Conservation (phyloP, 1,140 invertebrate species). For the Brachionus plicatilis region DNA sequence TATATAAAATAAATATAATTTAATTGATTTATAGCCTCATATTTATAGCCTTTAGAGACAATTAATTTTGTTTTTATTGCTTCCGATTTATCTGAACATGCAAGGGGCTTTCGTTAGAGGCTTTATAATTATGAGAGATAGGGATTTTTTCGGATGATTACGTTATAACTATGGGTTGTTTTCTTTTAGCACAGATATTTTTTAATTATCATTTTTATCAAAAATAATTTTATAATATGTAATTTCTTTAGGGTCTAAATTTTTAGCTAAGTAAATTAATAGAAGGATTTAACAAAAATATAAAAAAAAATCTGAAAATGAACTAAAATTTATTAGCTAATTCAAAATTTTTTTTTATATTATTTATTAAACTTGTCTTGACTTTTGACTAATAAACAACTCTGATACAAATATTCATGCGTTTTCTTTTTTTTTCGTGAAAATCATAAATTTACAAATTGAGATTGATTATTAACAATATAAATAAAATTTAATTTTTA, state of each 20-base stretch:
- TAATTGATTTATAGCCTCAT: no score
- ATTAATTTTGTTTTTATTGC: slow-evolving; percentile 22
- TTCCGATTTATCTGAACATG: slow-evolving; percentile 12
- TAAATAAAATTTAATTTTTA: background rate
- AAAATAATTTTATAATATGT: background rate
- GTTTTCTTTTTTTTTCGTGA: no score
- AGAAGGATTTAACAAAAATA: background rate
- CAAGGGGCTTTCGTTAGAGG: slow-evolving; percentile 11
- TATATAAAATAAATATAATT: no score
- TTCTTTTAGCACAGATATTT: no score
- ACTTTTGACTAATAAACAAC: background rate
- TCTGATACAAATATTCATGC: background rate
- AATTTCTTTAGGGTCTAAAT: background rate
- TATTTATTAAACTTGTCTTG: background rate
- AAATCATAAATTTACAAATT: no score
- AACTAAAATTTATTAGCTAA: background rate
- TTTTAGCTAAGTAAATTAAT: background rate
- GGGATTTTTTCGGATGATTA: background rate
- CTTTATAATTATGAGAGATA: background rate
- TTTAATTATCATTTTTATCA: background rate
- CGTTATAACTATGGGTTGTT: no score
- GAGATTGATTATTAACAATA: no score
- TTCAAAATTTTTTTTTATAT: background rate
- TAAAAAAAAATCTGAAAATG: background rate
- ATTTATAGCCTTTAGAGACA: no score